Base-by-base conservation (phyloP, 2,797 vertebrate species). In the Crocidura indochinensis region DNA sequence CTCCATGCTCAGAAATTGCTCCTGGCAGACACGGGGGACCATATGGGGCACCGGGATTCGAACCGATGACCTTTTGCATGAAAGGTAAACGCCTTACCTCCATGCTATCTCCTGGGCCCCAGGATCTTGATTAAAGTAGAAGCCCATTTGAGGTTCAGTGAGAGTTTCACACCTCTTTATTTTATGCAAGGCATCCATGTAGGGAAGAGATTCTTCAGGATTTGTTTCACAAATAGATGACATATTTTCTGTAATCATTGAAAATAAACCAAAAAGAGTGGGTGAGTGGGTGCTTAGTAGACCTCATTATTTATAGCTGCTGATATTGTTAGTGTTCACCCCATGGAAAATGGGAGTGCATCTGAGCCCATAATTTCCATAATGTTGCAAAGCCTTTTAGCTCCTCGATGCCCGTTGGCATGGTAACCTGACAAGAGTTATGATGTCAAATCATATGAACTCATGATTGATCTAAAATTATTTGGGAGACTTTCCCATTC, bases 401-500 rank as follows among this genome's bases (percentile, higher is more conserved):
- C 90, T 91, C 86, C 65, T 95, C 81, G 29, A 47, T 94, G 92
- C 90, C 78, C 93, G 96, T 97, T 96, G 95, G 96, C 96, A 96
- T 96, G 90, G 92, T 79, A 97, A 97, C 94, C 71, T 88, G 91
- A 93, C 84, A 94, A 96, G 94, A 93, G 68, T 95, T 95, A 93
- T 96, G 96, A 96, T 96, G 96, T 96, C 95, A 94, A 96, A 79
- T 90, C 80, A 67, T 91, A 91, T 91, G 92, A 96, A 96, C 93
- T 91, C 91, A 92, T 93, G 94, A 92, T 91, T 95, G 96, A 96
- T 96, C 93, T 96, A 95, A 96, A 96, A 95, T 96, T 95, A 95
- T 95, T 96, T 96, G 91, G 90, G 93, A 95, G 92, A 91, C 81
- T 91, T 95, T 96, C 81, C 78, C 72, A 88, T 87, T 96, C 93